A percentile compares a stretch with the other conserved stretches of the same genome.
Conservation (phyloP, 2,888 invertebrate genomes). For the Noctua pronuba region DNA sequence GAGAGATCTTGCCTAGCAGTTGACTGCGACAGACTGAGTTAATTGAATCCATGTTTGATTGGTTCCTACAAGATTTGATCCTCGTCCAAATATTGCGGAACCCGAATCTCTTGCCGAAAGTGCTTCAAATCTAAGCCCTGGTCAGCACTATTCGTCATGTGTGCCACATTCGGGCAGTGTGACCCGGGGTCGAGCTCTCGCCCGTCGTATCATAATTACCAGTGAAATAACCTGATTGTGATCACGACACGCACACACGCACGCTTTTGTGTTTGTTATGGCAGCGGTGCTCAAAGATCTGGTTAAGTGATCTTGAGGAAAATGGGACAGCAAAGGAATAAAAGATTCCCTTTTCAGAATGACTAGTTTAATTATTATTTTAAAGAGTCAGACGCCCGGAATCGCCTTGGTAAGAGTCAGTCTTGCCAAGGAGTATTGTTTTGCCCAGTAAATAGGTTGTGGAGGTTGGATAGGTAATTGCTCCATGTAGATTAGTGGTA, state of each 20-base stretch:
- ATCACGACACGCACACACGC: slow-evolving; percentile 87
- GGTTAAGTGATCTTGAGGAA: not conserved
- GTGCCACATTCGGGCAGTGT: slow-evolving; percentile 81
- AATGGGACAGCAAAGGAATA: not conserved
- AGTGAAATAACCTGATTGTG: slow-evolving; percentile 90
- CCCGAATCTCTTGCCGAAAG: slow-evolving; percentile 41
- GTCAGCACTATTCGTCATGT: slow-evolving; percentile 75
- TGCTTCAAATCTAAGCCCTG: not conserved
- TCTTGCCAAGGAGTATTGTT: not conserved
- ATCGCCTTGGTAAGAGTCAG: not conserved
- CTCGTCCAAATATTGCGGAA: slow-evolving; percentile 13
- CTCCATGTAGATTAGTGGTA: not conserved
- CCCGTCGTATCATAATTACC: slow-evolving; percentile 89
- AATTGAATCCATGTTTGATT: not conserved
- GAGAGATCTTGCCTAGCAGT: not conserved
- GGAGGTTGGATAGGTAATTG: too few species aligned
- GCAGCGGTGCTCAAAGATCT: slow-evolving; percentile 77
- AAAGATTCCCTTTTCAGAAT: not conserved
- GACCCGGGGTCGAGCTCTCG: slow-evolving; percentile 88
- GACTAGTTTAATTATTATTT: not conserved
- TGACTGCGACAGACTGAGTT: not conserved
- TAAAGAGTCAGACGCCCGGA: not conserved
- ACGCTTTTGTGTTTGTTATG: slow-evolving; percentile 77
- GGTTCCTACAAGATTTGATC: not conserved
- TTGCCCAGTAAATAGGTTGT: not conserved